Evolutionary conservation across 2,888 invertebrate species (phyloP).

Genomic region (Malacosoma neustria): DNA sequence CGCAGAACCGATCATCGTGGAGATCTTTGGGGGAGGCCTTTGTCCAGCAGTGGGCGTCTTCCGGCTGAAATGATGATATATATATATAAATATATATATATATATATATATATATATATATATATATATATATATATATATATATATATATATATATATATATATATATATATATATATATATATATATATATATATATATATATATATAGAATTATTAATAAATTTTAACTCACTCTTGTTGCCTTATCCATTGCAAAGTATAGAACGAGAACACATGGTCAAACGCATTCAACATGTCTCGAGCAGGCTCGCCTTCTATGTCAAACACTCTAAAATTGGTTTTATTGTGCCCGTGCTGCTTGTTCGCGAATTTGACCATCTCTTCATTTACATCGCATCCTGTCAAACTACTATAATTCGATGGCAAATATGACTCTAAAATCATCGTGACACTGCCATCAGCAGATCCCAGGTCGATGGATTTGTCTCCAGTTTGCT

Average conservation of each 20-base stretch:
- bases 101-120: too few species aligned
- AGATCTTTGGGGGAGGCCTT: too few species aligned
- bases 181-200: too few species aligned
- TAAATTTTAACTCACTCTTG: constrained; percentile 81
- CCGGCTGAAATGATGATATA: too few species aligned
- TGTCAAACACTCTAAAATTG: constrained; percentile 73
- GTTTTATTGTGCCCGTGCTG: constrained; percentile 57
- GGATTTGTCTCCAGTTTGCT: constrained; percentile 53
- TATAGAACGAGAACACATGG: constrained; percentile 85
- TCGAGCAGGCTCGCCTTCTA: constrained; percentile 64
- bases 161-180: too few species aligned
- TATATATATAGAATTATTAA: too few species aligned
- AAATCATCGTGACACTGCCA: constrained; percentile 77
- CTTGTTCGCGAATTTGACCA: constrained; percentile 80
- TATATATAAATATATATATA: too few species aligned
- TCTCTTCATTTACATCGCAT: constrained; percentile 80
- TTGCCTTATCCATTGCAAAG: constrained; percentile 86
- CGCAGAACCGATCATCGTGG: too few species aligned
- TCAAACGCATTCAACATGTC: constrained; percentile 71
- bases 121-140: too few species aligned
- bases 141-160: too few species aligned
- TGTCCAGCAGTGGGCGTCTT: too few species aligned
- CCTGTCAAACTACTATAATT: constrained; percentile 74
- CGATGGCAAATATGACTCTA: constrained; percentile 76
- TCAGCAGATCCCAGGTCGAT: constrained; percentile 86